These are phyloP conservation scores for Tridacna crocea DNA, from an alignment of 2,888 invertebrate genomes.

Conservation along the genomic window DNA sequence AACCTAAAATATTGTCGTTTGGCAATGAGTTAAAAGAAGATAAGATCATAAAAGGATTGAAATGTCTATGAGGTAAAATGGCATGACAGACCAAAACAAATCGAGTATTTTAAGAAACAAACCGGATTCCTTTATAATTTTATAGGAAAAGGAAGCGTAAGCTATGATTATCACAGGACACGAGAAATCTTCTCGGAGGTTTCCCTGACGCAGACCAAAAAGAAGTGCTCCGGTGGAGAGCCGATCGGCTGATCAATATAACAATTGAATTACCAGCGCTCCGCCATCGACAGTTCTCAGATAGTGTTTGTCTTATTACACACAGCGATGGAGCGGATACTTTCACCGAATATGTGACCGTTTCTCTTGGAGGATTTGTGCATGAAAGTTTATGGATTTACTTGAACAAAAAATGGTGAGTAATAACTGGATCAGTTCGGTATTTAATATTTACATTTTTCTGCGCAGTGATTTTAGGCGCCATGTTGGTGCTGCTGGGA, in stretches of 20 bases:
- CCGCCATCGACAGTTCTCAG: constrained; percentile 1
- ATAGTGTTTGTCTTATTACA: constrained; percentile 4
- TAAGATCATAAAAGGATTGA: too few relatives aligned
- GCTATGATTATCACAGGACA: background rate
- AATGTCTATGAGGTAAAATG: too few relatives aligned
- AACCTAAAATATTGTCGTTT: too few relatives aligned
- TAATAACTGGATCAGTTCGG: background rate
- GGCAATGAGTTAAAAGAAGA: too few relatives aligned
- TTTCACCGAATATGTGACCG: background rate
- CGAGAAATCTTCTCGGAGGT: background rate
- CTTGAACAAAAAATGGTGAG: background rate
- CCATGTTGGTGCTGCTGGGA: too few relatives aligned
- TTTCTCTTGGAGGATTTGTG: background rate
- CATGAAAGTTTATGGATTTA: background rate
- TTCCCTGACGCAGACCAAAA: background rate
- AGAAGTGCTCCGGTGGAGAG: background rate
- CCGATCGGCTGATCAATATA: constrained; percentile 17
- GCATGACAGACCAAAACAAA: too few relatives aligned
- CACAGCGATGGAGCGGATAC: constrained; percentile 4
- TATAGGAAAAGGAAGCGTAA: background rate
- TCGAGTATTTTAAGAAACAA: too few relatives aligned
- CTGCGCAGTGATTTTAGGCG: background rate
- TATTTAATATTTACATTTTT: background rate
- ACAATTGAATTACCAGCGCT: constrained; percentile 20
- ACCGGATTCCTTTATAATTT: background rate